These are phyloP conservation scores for Drosophila asahinai DNA, from an alignment of 1,140 invertebrate species.

Conservation along the genomic window DNA sequence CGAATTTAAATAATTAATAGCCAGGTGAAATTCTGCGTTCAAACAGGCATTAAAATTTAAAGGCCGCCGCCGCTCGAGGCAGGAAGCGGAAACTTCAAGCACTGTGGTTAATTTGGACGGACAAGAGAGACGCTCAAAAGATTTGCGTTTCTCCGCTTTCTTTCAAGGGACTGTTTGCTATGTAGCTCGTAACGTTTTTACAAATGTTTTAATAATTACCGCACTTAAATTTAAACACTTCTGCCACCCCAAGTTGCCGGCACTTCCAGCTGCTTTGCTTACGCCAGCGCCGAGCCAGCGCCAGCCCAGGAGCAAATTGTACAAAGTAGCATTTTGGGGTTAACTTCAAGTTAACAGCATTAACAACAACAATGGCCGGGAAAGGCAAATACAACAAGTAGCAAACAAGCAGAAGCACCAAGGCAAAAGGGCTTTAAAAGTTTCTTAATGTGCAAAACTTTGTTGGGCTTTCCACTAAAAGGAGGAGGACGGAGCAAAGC, in stretches of 20 bases:
- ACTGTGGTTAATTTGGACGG: slow-evolving; percentile 36
- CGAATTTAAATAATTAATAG: slow-evolving; percentile 65
- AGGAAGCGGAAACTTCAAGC: slow-evolving; percentile 16
- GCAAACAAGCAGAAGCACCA: slow-evolving; percentile 40
- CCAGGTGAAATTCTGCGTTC: slow-evolving; percentile 49
- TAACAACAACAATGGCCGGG: slow-evolving; percentile 53
- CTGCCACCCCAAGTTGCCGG: slow-evolving; percentile 21
- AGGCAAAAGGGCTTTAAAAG: slow-evolving; percentile 57
- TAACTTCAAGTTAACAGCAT: slow-evolving; percentile 73
- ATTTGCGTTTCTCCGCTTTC: slow-evolving; percentile 6
- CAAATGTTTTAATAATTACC: slow-evolving; percentile 57
- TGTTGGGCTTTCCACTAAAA: slow-evolving; percentile 45
- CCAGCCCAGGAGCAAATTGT: slow-evolving; percentile 54
- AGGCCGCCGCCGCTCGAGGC: neutral
- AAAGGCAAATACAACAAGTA: slow-evolving; percentile 43
- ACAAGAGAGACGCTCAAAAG: neutral
- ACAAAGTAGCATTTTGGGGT: slow-evolving; percentile 72
- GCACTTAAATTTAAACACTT: slow-evolving; percentile 54
- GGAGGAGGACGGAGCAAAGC: slow-evolving; percentile 8
- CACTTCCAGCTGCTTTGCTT: slow-evolving; percentile 41
- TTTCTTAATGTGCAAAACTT: slow-evolving; percentile 62
- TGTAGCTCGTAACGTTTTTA: slow-evolving; percentile 32
- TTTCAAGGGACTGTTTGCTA: slow-evolving; percentile 14
- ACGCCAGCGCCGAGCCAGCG: slow-evolving; percentile 1
- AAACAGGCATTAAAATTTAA: slow-evolving; percentile 45